Conservation (phyloP, 2,888 invertebrate genomes). For the Cephus rjabovi region DNA sequence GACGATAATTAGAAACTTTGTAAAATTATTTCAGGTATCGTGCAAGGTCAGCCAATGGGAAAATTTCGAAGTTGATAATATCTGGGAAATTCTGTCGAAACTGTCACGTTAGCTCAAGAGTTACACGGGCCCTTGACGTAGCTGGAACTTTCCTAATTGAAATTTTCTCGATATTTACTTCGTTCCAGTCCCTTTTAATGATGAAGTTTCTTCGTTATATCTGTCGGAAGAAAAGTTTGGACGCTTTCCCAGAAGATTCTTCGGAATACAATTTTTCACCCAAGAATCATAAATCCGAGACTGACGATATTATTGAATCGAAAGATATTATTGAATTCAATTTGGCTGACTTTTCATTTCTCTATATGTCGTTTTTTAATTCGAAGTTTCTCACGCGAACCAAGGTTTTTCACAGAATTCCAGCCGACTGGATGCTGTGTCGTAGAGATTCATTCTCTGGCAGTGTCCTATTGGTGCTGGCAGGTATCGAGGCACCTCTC, state of each 20-base stretch:
- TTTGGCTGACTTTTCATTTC: not conserved
- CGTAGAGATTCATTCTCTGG: not conserved
- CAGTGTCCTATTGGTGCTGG: not conserved
- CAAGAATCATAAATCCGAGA: not conserved
- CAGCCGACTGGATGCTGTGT: not conserved
- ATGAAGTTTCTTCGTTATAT: not conserved
- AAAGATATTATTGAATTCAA: not conserved
- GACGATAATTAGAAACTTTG: not conserved
- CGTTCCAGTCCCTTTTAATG: not conserved
- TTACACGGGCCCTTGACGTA: not conserved
- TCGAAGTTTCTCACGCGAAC: not conserved
- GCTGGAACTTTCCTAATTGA: not conserved
- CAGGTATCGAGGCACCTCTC: not conserved
- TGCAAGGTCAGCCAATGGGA: not conserved
- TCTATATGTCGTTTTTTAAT: not conserved
- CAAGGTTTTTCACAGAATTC: not conserved
- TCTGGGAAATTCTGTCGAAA: not conserved
- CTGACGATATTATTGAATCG: not conserved
- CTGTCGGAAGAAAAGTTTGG: not conserved
- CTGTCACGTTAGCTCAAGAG: not conserved
- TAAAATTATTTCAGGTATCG: not conserved
- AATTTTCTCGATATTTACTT: not conserved
- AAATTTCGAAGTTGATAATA: not conserved
- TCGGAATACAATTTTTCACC: not conserved
- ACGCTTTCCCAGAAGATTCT: not conserved